Conservation (phyloP, 2,888 invertebrate genomes). For the Eucriotettix oculatus region DNA sequence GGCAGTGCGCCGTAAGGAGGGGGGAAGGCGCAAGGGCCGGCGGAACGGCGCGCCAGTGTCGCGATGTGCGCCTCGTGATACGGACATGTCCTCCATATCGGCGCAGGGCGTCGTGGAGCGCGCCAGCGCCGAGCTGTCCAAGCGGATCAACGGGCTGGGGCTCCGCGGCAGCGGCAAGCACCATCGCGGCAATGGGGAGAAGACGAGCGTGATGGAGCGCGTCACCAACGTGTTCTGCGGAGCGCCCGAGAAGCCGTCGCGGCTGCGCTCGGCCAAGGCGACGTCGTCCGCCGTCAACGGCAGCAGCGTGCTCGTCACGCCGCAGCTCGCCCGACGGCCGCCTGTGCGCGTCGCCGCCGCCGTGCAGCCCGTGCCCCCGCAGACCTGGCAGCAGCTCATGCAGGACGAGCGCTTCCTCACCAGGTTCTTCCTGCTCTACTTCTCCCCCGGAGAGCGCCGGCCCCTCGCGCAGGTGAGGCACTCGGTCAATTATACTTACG, state of each 20-base stretch:
- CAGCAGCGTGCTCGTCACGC: conserved; percentile 15
- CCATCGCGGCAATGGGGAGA: conserved; percentile 25
- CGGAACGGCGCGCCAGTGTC: conserved; percentile 6
- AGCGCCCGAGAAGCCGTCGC: conserved; percentile 32
- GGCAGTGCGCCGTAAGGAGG: background rate
- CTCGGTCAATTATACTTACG: too few species aligned
- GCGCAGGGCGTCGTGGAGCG: conserved; percentile 83
- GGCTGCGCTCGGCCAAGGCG: conserved; percentile 20
- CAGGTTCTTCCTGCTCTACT: conserved; percentile 66
- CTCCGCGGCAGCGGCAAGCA: conserved; percentile 43
- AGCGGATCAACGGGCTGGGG: conserved; percentile 71
- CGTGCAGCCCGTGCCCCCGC: conserved; percentile 32
- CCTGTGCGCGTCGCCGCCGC: conserved; percentile 5
- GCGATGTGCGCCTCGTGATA: background rate
- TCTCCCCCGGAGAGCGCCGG: conserved; percentile 60
- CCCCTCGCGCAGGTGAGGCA: conserved; percentile 44
- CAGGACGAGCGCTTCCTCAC: conserved; percentile 72
- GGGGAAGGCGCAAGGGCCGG: background rate
- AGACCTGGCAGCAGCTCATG: conserved; percentile 58
- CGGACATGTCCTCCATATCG: conserved; percentile 45
- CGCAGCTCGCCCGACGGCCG: conserved; percentile 21
- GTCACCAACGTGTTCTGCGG: conserved; percentile 78
- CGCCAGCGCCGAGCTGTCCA: conserved; percentile 76
- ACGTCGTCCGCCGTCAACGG: conserved; percentile 15
- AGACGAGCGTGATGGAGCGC: conserved; percentile 66